These are phyloP conservation scores for Trematocara stigmaticum DNA, from an alignment of 2,113 vertebrate genomes.

Conservation along the genomic window DNA sequence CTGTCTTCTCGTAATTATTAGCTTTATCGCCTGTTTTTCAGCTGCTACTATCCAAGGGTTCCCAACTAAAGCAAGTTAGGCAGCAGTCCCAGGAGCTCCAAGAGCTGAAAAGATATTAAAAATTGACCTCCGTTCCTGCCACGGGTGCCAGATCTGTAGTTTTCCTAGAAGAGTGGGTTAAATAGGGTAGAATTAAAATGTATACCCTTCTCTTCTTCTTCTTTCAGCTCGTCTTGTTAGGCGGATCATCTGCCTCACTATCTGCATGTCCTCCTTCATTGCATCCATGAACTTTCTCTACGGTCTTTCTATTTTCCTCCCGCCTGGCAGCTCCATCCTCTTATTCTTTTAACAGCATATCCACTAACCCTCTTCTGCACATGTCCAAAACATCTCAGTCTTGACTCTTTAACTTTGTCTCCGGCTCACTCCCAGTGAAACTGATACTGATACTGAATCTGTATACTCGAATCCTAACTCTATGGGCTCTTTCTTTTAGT, in stretches of 20 bases:
- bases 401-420: not conserved
- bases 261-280: not conserved
- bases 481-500: rapidly evolving
- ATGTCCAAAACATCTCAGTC: not conserved
- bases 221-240: rapidly evolving
- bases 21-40: not conserved
- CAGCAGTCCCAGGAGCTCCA: not conserved
- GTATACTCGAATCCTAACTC: not conserved
- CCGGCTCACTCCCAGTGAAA: not conserved
- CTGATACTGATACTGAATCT: too few relatives aligned
- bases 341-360: too few relatives aligned
- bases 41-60: not conserved
- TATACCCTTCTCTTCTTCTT: rapidly evolving
- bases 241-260: not conserved
- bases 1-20: not conserved
- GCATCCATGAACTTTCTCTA: not conserved
- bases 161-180: not conserved
- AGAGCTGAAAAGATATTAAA: not conserved
- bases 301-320: not conserved
- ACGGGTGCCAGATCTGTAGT: not conserved
- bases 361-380: not conserved
- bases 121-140: not conserved
- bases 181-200: not conserved
- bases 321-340: not conserved
- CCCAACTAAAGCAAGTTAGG: not conserved